Base-by-base conservation (phyloP, 2,888 invertebrate species). In the Chouioia cunea region DNA sequence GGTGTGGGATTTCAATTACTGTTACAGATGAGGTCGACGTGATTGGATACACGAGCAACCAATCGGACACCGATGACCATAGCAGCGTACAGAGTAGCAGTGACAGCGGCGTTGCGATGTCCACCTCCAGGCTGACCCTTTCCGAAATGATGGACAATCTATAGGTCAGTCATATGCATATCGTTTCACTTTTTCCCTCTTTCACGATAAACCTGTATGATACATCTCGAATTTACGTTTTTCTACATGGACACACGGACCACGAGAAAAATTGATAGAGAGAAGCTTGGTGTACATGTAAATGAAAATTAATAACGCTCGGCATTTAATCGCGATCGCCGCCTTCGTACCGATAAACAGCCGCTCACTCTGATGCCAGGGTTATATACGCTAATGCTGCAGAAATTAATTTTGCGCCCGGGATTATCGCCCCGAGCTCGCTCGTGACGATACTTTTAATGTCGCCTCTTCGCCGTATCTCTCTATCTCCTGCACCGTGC, bases 21-120 rank as follows among this genome's bases (percentile, higher is more conserved):
- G 43, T 73, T 90, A 23, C 90, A 94, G 93, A 94, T 87, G 94
- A 94, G 86, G 93, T 94, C 81, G 94, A 94, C 87, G 93, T 94
- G 82, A 92, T 93, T 81, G 94, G 94, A 70, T 94, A 94, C 88
- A 93, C 93, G 85, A 93, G 93, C 85, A 93, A 92, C 88, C 93
- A 93, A 86, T 93, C 92, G 85, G 93, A 93, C 86, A 92, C 92
- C 78, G 94, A 94, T 87, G 94, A 94, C 86, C 91, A 93, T 83
- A 91, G 92, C 86, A 93, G 93, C 76, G 91, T 91, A 69, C 92
- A 92, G 86, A 92, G 92, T 85, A 90, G 90, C 80, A 91, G 91
- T 82, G 92, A 92, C 87, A 93, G 93, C 82, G 93, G 92, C 79
- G 91, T 91, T 83, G 89, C 89, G 81, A 90, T 90, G 89, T 90